Evolutionary conservation across 2,888 invertebrate species (phyloP), one percentile per base, ranked within the genome.

Genomic region (Listrodromus nycthemerus): DNA sequence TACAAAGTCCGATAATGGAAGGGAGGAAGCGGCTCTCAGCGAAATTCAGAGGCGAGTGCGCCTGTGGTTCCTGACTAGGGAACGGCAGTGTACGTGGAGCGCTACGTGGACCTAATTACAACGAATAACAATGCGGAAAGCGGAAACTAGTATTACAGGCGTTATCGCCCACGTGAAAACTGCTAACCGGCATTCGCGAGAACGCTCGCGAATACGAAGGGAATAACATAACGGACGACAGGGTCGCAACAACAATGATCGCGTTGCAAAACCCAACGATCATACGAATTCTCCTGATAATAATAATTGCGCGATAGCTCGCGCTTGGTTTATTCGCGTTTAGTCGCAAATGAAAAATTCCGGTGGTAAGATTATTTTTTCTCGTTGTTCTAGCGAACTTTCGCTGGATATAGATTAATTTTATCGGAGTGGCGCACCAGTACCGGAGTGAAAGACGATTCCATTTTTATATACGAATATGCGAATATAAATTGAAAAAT

Each of bases 81-180:
- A n/a, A 21, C 48, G 33, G 65, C n/a, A 76, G 55, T 71, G 61
- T 24, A 71, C 24, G 63, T 33, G 67, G n/a, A 16, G 30, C 61
- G 16, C 37, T 63, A 30, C 21, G 33, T 0, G 41, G 33, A 63
- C 58, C 63, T 84, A 84, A 84, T 84, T 84, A 80, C 77, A 58
- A 65, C 69, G 70, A 80, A 77, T 65, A 84, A 84, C 84, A 84
- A 81, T 78, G 81, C 65, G 6, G 65, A 52, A 69, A 61, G 81
- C 65, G 4, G 70, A 63, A 73, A 61, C 66, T 19, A 70, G 48
- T n/a, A 55, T 63, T 50, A 21, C 21, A 27, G 45, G 48, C 55
- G 65, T 58, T 52, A 65, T 61, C 30, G 27, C 27, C 37, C 71
- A 52, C 52, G 41, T 67, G 41, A 73, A 80, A 30, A 13, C 19